Evolutionary conservation across 2,888 invertebrate genomes (phyloP).

Genomic region (Hetaerina titia): DNA sequence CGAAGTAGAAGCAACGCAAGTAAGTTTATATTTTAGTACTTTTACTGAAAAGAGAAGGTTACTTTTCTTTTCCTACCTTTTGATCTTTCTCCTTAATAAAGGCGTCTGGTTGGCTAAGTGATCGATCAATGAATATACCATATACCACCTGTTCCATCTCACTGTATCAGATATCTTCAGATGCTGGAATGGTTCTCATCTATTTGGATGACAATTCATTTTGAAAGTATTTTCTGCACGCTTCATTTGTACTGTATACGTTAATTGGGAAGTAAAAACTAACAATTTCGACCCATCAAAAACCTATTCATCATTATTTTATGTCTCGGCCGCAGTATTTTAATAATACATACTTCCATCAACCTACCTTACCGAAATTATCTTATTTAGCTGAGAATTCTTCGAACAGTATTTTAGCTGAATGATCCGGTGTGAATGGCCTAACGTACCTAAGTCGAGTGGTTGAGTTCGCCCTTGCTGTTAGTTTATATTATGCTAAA

Average conservation of each 20-base stretch:
- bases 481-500: background rate
- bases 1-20: conserved; percentile 44
- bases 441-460: background rate
- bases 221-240: background rate
- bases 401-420: background rate
- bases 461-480: background rate
- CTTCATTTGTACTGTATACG: background rate
- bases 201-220: background rate
- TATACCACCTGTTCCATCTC: conserved; percentile 60
- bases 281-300: too few species aligned
- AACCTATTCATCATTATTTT: too few species aligned
- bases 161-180: background rate
- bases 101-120: conserved; percentile 29
- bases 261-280: background rate
- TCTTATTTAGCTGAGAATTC: background rate
- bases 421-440: background rate
- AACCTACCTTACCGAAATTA: background rate
- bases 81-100: background rate
- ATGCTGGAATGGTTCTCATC: background rate
- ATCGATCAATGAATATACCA: conserved; percentile 31
- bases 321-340: too few species aligned
- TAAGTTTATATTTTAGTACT: conserved; percentile 25
- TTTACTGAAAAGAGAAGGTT: background rate
- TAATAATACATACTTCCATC: background rate
- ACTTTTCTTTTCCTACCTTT: background rate